These are phyloP conservation scores for Drosophila burlai DNA, from an alignment of 1,140 invertebrate species.

Conservation along the genomic window DNA sequence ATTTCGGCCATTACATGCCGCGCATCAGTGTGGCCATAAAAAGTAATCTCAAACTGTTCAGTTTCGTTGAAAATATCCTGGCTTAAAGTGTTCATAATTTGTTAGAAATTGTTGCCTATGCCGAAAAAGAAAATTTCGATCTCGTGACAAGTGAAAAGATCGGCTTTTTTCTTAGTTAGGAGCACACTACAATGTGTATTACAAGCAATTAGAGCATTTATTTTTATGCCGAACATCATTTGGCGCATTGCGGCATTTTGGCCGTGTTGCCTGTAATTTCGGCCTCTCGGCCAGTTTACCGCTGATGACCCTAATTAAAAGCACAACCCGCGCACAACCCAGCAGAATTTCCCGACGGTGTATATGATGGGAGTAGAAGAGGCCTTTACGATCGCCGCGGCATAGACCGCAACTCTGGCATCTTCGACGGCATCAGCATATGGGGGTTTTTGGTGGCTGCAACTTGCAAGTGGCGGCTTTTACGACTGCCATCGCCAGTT, in stretches of 20 bases:
- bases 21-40: slow-evolving; percentile 6
- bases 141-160: slow-evolving; percentile 42
- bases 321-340: slow-evolving; percentile 56
- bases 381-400: slow-evolving; percentile 55
- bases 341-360: slow-evolving; percentile 31
- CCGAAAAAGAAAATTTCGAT: slow-evolving; percentile 40
- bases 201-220: slow-evolving; percentile 48
- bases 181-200: slow-evolving; percentile 32
- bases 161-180: neutral
- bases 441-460: slow-evolving; percentile 6
- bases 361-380: slow-evolving; percentile 13
- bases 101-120: slow-evolving; percentile 29
- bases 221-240: slow-evolving; percentile 48
- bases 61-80: slow-evolving; percentile 27
- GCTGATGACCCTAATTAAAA: slow-evolving; percentile 63
- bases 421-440: slow-evolving; percentile 55
- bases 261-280: slow-evolving; percentile 50
- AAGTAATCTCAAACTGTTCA: slow-evolving; percentile 20
- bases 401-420: slow-evolving; percentile 44
- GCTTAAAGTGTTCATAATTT: slow-evolving; percentile 34
- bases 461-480: slow-evolving; percentile 57
- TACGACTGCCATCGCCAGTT: slow-evolving; percentile 68
- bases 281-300: slow-evolving; percentile 43
- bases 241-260: slow-evolving; percentile 23
- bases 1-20: neutral